Evolutionary conservation across 2,797 vertebrate genomes (phyloP), one percentile per base, ranked within the genome.

Genomic region (Trematomus bernacchii): DNA sequence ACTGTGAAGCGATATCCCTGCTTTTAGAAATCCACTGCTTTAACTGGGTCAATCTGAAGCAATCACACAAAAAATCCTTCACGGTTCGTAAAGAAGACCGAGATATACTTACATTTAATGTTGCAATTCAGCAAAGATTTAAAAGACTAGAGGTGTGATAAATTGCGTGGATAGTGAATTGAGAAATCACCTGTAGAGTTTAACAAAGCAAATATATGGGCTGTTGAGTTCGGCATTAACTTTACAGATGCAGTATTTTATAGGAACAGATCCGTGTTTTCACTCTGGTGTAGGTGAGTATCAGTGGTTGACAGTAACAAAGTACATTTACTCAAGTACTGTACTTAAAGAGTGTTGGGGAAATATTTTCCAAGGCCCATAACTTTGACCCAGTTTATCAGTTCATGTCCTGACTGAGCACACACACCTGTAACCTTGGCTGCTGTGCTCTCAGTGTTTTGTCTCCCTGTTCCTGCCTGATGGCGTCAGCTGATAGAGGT

Each of bases 41-140:
- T 77, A 88, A 85, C 68, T 88, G 64, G 84, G 83, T 87, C 86
- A 87, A 18, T 87, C 73, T 78, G 77, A 84, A 78, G 77, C 75
- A 83, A 84, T 79, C 72, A 47, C 44, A 46, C 62, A 69, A 73
- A 16, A 79, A 73, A 66, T 63, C 69, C 67, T 71, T 54, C 54
- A 19, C 61, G 48, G 50, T 75, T 52, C 21, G 44, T 57, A 6
- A 60, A 82, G 33, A 40, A 64, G 50, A 67, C 42, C 58, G 73
- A 76, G 42, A 80, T 82, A 67, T 78, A 73, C 51, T 74, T 30
- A 68, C 62, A 75, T 71, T 71, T 68, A 74, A 79, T 79, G 52
- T 47, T 69, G 48, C n/a, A 46, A 13, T 52, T 65, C 69, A 53
- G 18, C 33, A 59, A 23, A 37, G 50, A 68, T 27, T 30, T 50